Evolutionary conservation across 2,113 vertebrate species (phyloP).

Genomic region (Nibea coibor): DNA sequence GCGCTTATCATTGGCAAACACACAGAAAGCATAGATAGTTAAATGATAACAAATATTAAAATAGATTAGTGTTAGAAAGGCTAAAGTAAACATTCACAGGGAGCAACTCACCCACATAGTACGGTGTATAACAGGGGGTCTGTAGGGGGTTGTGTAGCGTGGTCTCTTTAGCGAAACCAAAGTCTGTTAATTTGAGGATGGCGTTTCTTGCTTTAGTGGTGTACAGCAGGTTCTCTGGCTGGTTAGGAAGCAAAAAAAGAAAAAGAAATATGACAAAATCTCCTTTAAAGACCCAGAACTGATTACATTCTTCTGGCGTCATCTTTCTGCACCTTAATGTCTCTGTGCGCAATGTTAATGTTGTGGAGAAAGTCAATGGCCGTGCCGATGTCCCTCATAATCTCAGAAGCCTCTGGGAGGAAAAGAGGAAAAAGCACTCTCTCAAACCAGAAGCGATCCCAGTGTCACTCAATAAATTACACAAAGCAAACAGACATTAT

Average conservation of each 20-base stretch:
- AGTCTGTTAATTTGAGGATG: slow-evolving; percentile 96
- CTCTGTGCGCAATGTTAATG: slow-evolving; percentile 95
- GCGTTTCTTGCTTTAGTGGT: slow-evolving; percentile 87
- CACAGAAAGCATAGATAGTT: neutral
- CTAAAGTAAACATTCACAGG: too few relatives aligned
- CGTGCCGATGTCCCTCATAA: slow-evolving; percentile 95
- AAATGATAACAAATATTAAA: neutral
- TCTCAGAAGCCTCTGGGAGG: slow-evolving; percentile 91
- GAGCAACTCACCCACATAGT: slow-evolving; percentile 94
- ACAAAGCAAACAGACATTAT: neutral
- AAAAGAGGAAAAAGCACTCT: slow-evolving; percentile 57
- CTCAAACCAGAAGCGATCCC: slow-evolving; percentile 64
- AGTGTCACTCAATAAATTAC: neutral
- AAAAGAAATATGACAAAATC: neutral
- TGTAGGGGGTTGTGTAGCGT: slow-evolving; percentile 92
- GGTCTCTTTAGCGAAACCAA: slow-evolving; percentile 98
- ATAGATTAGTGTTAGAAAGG: slow-evolving; percentile 11
- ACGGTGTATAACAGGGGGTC: slow-evolving; percentile 98
- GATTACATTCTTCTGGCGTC: rapidly evolving
- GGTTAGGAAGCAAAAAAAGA: slow-evolving; percentile 17
- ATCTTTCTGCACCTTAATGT: slow-evolving; percentile 90
- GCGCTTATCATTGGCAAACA: slow-evolving; percentile 83
- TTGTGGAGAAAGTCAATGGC: slow-evolving; percentile 94
- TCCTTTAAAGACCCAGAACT: too few relatives aligned
- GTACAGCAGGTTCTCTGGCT: slow-evolving; percentile 99